Evolutionary conservation across 2,113 vertebrate genomes (phyloP), one percentile per base, ranked within the genome.

Genomic region (Bujurquina vittata): DNA sequence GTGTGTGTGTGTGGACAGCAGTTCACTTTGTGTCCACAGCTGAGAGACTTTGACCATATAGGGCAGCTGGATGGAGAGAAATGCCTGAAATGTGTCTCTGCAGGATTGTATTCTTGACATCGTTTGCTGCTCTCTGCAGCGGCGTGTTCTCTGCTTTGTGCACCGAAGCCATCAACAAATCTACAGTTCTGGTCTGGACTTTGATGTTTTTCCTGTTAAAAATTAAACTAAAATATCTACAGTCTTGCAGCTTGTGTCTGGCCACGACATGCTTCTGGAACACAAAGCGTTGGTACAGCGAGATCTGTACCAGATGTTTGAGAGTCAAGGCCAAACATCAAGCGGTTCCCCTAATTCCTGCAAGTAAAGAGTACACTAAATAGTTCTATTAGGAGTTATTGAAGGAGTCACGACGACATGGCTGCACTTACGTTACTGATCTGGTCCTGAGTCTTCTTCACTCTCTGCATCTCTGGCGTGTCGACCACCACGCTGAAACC

Each of bases 391-490:
- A 49, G 65, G 49, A 49, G 43, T 6, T 52, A 20, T 8, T 49
- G 3, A 77, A 33, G 26, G 74, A 18, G 14, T 22, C 43, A 15
- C 40, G 46, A 55, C 11, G 15, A 29, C 22, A 5, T n/a, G 40
- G 4, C 59, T 75, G 55, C 6, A 69, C 84, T 67, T 94, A 98
- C 97, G 1, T 99, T 97, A 92, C 97, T 98, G 95, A 98, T 98
- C 92, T 97, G 97, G 72, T 98, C 93, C 98, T 99, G 92, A 94
- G 76, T 98, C 93, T 98, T 99, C 92, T 95, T 98, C 94, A 98
- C 95, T 83, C 98, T 94, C 94, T 72, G 67, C 67, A 72, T 54
- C 67, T 72, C 67, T 54, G 67, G 67, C 20, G 67, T 72, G 4
- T 72, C 67, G 46, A 54, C 67, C 67, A 72, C 67, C 67, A 72